Percentiles rank a stretch among this genome's conserved stretches.
These are phyloP conservation scores for Bacillus rossius DNA, from an alignment of 1,140 invertebrate genomes.

Conservation along the genomic window DNA sequence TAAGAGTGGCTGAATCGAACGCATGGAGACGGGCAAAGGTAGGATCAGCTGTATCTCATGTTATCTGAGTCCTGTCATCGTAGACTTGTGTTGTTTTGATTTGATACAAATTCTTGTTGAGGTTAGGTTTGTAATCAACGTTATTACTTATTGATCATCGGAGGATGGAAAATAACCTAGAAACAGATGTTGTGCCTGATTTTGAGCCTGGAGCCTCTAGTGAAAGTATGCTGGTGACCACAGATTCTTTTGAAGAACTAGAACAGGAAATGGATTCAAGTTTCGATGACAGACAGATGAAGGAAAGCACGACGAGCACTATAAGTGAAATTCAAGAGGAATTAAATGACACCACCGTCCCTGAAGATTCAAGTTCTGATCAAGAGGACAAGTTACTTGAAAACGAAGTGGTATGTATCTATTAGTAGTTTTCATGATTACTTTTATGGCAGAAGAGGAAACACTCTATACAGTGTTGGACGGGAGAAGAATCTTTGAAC, in stretches of 20 bases:
- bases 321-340: conserved; percentile 53
- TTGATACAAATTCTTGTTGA: too few species aligned
- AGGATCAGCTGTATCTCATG: too few species aligned
- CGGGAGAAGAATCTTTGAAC: too few species aligned
- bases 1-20: too few species aligned
- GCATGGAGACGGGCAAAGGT: too few species aligned
- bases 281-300: conserved; percentile 47
- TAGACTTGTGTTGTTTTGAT: too few species aligned
- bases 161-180: conserved; percentile 22
- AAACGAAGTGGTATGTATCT: conserved; percentile 16
- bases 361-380: conserved; percentile 11
- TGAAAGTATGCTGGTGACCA: conserved; percentile 61
- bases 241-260: conserved; percentile 63
- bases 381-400: conserved; percentile 5
- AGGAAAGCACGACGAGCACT: conserved; percentile 42
- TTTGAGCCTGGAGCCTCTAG: conserved; percentile 50
- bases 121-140: too few species aligned
- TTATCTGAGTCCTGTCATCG: too few species aligned
- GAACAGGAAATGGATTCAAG: conserved; percentile 57
- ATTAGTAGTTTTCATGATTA: neutral
- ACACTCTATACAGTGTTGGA: too few species aligned
- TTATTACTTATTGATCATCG: too few species aligned
- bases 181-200: conserved; percentile 38
- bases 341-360: conserved; percentile 32
- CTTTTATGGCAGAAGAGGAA: too few species aligned